Evolutionary conservation across 2,888 invertebrate species (phyloP).

Genomic region (Apodemia mormo): DNA sequence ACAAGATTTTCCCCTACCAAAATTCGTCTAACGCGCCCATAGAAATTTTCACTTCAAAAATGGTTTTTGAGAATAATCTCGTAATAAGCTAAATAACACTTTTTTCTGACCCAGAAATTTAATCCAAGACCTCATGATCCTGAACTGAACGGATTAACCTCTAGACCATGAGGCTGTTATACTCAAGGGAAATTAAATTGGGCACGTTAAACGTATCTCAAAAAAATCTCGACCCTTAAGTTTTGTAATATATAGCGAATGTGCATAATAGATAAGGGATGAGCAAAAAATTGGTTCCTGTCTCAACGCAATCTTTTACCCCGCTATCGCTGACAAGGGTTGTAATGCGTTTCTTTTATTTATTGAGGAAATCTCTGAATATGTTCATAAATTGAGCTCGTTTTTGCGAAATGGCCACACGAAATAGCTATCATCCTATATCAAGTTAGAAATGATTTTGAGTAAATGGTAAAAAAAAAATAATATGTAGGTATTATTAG

Average conservation of each 20-base stretch:
- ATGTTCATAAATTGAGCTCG: constrained; percentile 11
- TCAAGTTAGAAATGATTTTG: constrained; percentile 1
- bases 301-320: constrained; percentile 14
- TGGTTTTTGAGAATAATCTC: no score
- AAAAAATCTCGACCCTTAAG: constrained; percentile 21
- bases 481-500: no score
- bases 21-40: no score
- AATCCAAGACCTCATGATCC: neutral
- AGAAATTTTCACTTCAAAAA: no score
- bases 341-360: constrained; percentile 49
- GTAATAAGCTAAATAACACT: no score
- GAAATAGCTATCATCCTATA: constrained; percentile 1
- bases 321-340: constrained; percentile 53
- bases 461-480: neutral
- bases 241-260: constrained; percentile 3
- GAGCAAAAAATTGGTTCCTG: constrained; percentile 14
- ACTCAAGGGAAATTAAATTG: neutral
- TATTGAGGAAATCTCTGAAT: constrained; percentile 35
- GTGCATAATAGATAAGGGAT: constrained; percentile 6
- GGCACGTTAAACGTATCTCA: neutral
- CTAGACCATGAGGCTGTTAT: neutral
- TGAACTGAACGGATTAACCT: neutral
- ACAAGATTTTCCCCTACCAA: no score
- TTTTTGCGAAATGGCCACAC: constrained; percentile 1
- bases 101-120: no score